phyloP scores from a whole-genome alignment of 1,140 invertebrate genomes.

The Caligus rogercresseyi region DNA sequence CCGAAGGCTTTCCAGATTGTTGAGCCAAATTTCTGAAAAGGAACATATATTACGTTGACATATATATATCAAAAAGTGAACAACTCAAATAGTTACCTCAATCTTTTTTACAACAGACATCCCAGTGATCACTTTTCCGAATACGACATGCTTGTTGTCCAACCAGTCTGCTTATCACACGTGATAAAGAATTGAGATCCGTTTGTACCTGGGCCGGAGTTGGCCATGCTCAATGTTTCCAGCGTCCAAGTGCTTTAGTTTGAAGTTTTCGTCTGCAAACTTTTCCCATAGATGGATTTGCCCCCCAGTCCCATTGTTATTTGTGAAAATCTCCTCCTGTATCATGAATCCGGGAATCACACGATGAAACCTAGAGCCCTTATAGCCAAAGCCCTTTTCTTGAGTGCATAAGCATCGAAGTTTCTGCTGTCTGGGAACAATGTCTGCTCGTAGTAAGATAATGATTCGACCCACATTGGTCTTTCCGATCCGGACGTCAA shows the following conservation, averaged over 20 bases:
- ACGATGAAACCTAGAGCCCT: conserved; percentile 69
- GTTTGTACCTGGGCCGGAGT: conserved; percentile 82
- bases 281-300: conserved; percentile 91
- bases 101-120: conserved; percentile 77
- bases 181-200: conserved; percentile 90
- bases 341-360: conserved; percentile 74
- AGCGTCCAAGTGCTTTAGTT: conserved; percentile 57
- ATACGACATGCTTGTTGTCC: conserved; percentile 81
- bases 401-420: conserved; percentile 83
- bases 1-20: conserved; percentile 61
- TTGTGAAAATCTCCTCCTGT: conserved; percentile 80
- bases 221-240: conserved; percentile 79
- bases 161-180: conserved; percentile 52
- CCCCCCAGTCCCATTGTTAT: conserved; percentile 90
- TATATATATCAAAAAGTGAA: not conserved
- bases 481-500: conserved; percentile 65
- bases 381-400: conserved; percentile 85
- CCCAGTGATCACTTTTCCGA: conserved; percentile 77
- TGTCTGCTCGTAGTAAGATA: conserved; percentile 67
- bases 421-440: conserved; percentile 89
- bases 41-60: conserved; percentile 20
- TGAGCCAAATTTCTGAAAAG: conserved; percentile 49
- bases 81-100: conserved; percentile 42
- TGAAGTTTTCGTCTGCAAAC: conserved; percentile 94
- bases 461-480: conserved; percentile 66